Conservation (phyloP, 2,888 invertebrate species). For the Bombylius discolor region DNA sequence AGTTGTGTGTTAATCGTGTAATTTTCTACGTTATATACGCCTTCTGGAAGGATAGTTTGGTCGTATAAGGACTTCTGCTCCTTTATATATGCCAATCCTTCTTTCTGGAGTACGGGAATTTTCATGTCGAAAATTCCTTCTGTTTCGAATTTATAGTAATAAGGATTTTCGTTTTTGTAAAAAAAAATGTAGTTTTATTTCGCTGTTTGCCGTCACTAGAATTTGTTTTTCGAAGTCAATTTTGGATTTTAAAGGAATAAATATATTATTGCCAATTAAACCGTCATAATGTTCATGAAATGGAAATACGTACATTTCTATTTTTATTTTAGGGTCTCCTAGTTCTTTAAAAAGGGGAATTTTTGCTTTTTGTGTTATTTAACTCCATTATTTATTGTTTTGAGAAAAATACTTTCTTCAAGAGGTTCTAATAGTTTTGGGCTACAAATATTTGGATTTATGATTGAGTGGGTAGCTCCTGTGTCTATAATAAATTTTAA, state of each 20-base stretch:
- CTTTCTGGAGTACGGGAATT: slow-evolving; percentile 1
- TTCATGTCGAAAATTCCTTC: neutral
- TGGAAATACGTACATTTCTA: neutral
- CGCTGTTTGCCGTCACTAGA: neutral
- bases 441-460: slow-evolving; percentile 1
- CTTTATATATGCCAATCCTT: neutral
- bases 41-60: neutral
- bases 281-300: slow-evolving; percentile 4
- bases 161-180: neutral
- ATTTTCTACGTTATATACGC: slow-evolving; percentile 1
- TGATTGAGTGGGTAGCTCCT: neutral
- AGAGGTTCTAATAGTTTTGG: neutral
- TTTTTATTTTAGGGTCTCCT: neutral
- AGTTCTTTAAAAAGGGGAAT: slow-evolving; percentile 1
- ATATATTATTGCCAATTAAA: slow-evolving; percentile 3
- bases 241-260: neutral
- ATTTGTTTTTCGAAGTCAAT: neutral
- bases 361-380: slow-evolving; percentile 1
- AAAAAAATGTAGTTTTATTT: neutral
- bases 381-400: neutral
- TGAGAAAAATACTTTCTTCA: neutral
- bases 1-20: neutral
- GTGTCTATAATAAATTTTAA: neutral
- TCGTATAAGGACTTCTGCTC: neutral
- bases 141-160: neutral